A percentile compares a stretch with the other conserved stretches of the same genome.
Conservation (phyloP, 2,888 invertebrate genomes). For the Ferrisia virgata region DNA sequence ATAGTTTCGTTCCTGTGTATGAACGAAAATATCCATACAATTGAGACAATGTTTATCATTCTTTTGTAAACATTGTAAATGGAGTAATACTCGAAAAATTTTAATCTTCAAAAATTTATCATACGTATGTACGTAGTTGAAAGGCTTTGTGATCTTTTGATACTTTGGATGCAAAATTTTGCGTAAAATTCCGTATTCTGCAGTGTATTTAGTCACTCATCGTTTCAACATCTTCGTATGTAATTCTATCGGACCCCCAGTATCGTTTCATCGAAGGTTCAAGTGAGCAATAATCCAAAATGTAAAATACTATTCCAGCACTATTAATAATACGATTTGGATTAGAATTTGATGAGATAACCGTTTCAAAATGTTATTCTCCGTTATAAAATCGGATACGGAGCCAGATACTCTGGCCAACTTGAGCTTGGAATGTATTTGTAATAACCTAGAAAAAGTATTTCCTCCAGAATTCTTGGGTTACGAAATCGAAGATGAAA, state of each 20-base stretch:
- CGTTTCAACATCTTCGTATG: background rate
- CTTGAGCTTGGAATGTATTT: constrained; percentile 63
- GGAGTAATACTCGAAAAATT: background rate
- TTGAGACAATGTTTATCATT: background rate
- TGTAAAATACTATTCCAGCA: background rate
- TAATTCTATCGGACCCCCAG: background rate
- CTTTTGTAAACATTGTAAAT: background rate
- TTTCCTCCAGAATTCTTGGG: constrained; percentile 55
- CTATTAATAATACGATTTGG: background rate
- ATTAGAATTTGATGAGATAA: background rate
- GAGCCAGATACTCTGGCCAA: constrained; percentile 63
- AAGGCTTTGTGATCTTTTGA: background rate
- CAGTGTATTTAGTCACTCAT: background rate
- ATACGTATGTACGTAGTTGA: constrained; percentile 24
- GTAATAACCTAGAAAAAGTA: constrained; percentile 63
- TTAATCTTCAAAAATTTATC: background rate
- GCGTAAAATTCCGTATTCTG: background rate
- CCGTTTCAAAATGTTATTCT: constrained; percentile 33
- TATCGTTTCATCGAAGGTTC: background rate
- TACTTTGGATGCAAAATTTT: background rate
- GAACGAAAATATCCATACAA: background rate
- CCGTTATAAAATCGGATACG: constrained; percentile 48
- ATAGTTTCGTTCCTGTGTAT: background rate
- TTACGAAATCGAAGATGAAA: constrained; percentile 60
- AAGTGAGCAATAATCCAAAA: background rate